Evolutionary conservation across 2,888 invertebrate genomes (phyloP).

Genomic region (Drosophila pseudotakahashii): DNA sequence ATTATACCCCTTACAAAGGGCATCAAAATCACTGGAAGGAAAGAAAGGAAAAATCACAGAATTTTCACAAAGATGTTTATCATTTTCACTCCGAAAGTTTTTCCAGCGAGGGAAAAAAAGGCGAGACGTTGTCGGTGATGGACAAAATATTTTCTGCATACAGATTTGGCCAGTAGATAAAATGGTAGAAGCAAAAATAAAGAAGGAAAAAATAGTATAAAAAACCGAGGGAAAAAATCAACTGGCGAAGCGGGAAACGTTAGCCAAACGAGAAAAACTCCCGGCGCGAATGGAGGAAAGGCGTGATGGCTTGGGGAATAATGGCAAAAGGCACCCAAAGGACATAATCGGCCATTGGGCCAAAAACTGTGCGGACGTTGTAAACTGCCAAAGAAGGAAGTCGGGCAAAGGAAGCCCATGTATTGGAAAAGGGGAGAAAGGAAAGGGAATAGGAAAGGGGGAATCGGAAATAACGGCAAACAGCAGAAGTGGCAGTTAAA

Average conservation of each 20-base stretch:
- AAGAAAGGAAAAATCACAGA: slow-evolving; percentile 64
- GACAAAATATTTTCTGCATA: slow-evolving; percentile 77
- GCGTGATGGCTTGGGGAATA: slow-evolving; percentile 23
- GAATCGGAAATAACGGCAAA: slow-evolving; percentile 46
- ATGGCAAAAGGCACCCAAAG: slow-evolving; percentile 73
- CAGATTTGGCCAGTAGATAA: slow-evolving; percentile 75
- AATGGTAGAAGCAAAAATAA: slow-evolving; percentile 51
- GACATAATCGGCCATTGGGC: slow-evolving; percentile 79
- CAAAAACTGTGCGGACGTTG: slow-evolving; percentile 65
- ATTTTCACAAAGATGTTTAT: slow-evolving; percentile 79
- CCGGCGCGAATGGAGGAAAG: slow-evolving; percentile 4
- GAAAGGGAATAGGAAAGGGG: slow-evolving; percentile 7
- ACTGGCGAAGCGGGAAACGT: slow-evolving; percentile 35
- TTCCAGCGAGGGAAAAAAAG: slow-evolving; percentile 18
- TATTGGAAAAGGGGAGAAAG: not conserved
- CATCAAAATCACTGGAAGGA: slow-evolving; percentile 21
- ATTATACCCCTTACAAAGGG: slow-evolving; percentile 1
- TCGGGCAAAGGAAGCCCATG: slow-evolving; percentile 10
- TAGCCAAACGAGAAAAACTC: slow-evolving; percentile 40
- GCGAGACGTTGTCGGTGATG: slow-evolving; percentile 37
- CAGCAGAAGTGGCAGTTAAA: slow-evolving; percentile 73
- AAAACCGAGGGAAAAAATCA: slow-evolving; percentile 18
- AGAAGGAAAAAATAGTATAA: slow-evolving; percentile 22
- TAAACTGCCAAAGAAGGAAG: slow-evolving; percentile 54
- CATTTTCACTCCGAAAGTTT: slow-evolving; percentile 78